Conservation (phyloP, 2,888 invertebrate species). For the Agrotis segetum region DNA sequence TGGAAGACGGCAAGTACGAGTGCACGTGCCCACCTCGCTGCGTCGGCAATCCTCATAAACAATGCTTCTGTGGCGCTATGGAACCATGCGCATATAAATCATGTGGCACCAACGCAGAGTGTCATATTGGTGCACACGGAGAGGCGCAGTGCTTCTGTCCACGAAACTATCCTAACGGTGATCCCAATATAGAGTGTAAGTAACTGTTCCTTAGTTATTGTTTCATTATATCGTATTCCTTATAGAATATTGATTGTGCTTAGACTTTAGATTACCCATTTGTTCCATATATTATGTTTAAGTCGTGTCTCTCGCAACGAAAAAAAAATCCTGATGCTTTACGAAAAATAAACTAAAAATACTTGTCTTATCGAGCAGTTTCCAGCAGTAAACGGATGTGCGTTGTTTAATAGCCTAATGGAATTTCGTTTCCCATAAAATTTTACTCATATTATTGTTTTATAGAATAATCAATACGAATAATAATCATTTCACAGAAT, state of each 20-base stretch:
- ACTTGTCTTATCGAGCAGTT: not conserved
- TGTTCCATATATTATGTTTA: not conserved
- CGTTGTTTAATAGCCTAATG: too few species aligned
- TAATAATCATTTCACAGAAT: too few species aligned
- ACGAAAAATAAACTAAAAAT: not conserved
- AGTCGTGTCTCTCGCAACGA: not conserved
- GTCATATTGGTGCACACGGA: conserved; percentile 93
- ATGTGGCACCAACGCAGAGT: conserved; percentile 96
- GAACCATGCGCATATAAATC: conserved; percentile 95
- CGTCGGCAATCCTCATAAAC: conserved; percentile 95
- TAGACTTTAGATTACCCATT: not conserved
- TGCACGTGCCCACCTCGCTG: conserved; percentile 96
- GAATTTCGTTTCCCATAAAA: too few species aligned
- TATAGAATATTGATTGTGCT: conserved; percentile 2
- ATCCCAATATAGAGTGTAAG: conserved; percentile 97
- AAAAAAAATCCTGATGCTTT: too few species aligned
- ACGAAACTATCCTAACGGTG: conserved; percentile 94
- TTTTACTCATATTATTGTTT: too few species aligned
- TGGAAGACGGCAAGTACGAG: conserved; percentile 94
- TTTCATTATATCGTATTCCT: conserved; percentile 19
- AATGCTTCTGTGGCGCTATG: conserved; percentile 94
- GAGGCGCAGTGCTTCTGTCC: conserved; percentile 97
- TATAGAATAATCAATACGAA: too few species aligned
- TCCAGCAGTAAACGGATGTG: not conserved
- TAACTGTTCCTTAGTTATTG: conserved; percentile 66